These are phyloP conservation scores for Yponomeuta cagnagella DNA, from an alignment of 2,888 invertebrate genomes.

Conservation along the genomic window DNA sequence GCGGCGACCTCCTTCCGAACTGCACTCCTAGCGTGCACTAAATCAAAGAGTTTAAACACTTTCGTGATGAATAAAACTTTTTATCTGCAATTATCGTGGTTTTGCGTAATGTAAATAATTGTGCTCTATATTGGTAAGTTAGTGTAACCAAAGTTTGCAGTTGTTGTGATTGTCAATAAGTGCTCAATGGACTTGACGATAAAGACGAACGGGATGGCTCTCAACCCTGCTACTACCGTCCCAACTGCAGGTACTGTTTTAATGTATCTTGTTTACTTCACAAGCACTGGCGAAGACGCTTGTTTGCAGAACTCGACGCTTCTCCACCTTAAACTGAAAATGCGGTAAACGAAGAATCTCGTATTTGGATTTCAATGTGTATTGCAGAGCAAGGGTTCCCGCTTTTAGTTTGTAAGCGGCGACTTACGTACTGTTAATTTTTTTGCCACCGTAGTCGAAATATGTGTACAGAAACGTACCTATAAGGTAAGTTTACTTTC, in stretches of 20 bases:
- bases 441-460: too few relatives aligned
- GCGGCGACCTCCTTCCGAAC: constrained; percentile 10
- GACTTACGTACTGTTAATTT: too few relatives aligned
- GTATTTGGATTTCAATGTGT: too few relatives aligned
- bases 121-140: neutral
- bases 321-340: neutral
- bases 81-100: neutral
- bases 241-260: constrained; percentile 43
- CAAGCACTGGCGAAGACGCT: neutral
- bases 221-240: constrained; percentile 42
- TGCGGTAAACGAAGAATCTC: too few relatives aligned
- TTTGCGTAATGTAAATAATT: neutral
- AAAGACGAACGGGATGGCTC: constrained; percentile 38
- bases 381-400: too few relatives aligned
- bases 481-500: too few relatives aligned
- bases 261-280: neutral
- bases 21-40: neutral
- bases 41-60: neutral
- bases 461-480: too few relatives aligned
- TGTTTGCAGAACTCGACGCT: neutral
- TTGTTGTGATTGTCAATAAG: neutral
- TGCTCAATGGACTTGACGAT: constrained; percentile 9
- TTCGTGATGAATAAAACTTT: neutral
- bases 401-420: too few relatives aligned
- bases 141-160: constrained; percentile 8